Evolutionary conservation across 2,797 vertebrate genomes (phyloP), one percentile per base, ranked within the genome.

Genomic region (Sebastes baramenuke): DNA sequence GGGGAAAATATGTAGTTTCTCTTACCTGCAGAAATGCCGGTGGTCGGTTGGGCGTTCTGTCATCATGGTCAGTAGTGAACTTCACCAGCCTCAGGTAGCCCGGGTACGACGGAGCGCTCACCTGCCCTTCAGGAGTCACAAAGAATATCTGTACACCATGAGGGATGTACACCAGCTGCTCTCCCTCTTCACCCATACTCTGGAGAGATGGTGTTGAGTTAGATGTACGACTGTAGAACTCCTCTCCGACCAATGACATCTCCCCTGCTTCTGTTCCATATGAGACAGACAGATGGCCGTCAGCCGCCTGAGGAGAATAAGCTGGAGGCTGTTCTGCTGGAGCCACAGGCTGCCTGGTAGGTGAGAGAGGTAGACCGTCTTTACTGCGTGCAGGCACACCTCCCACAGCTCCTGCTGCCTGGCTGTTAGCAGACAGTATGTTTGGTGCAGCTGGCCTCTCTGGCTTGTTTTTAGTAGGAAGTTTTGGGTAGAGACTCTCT

Each of bases 61-160:
- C 97, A 4, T 95, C 93, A 16, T 79, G 92, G 25, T 96, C 94
- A 24, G 94, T 95, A 83, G 97, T 96, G 80, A 99, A 99, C 88
- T 96, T 98, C 66, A 99, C 97, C 1, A 99, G 96, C 34, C 99
- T 97, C 52, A 99, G 97, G 91, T 96, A 99, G 20, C 99, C 97
- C 0, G 99, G 99, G 87, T 99, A 99, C 0, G 99, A 99, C 0
- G 99, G 99, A 16, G 98, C 98, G 11, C 98, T 99, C 62, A 99
- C 99, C 11, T 97, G 96, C 49, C 99, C 98, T 1, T 98, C 97
- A 16, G 98, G 97, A 25, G 97, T 97, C 67, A 99, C 99, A 85
- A 97, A 99, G 88, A 99, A 99, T 82, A 99, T 98, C 89, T 99
- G 99, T 14, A 99, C 98, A 24, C 99, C 99, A 0, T 94, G 95